Conservation (phyloP, 2,888 invertebrate genomes). For the Dorcus hopei region DNA sequence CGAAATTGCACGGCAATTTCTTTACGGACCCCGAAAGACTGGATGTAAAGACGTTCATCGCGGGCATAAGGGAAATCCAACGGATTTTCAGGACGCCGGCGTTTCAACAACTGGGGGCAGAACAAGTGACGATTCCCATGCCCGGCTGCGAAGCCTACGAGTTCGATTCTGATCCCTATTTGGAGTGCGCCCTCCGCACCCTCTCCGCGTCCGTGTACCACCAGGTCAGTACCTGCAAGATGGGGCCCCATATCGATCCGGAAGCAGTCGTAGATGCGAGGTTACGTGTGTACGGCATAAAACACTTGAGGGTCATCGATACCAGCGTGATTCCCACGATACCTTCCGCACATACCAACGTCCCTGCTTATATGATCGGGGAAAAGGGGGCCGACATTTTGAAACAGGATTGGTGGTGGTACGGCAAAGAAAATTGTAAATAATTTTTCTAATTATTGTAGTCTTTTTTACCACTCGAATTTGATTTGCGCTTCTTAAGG, state of each 20-base stretch:
- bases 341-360: conserved; percentile 65
- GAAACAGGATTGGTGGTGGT: conserved; percentile 21
- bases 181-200: conserved; percentile 62
- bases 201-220: conserved; percentile 34
- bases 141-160: conserved; percentile 52
- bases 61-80: conserved; percentile 52
- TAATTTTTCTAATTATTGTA: no score
- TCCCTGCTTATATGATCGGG: conserved; percentile 68
- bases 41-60: conserved; percentile 45
- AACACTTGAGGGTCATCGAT: conserved; percentile 62
- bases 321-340: conserved; percentile 66
- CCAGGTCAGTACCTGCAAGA: conserved; percentile 61
- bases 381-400: conserved; percentile 62
- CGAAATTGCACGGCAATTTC: conserved; percentile 76
- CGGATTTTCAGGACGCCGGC: conserved; percentile 50
- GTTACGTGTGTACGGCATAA: conserved; percentile 60
- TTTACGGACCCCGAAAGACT: conserved; percentile 58
- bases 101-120: conserved; percentile 51
- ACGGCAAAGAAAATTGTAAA: no score
- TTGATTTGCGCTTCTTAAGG: no score
- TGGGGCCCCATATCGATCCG: conserved; percentile 64
- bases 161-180: conserved; percentile 64
- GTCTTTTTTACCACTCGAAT: no score
- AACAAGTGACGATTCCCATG: conserved; percentile 32
- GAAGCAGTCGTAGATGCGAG: conserved; percentile 63